Percentiles rank a stretch among this genome's conserved stretches.
Evolutionary conservation across 2,797 vertebrate genomes (phyloP).

Genomic region (Paramormyrops hopkinsi): DNA sequence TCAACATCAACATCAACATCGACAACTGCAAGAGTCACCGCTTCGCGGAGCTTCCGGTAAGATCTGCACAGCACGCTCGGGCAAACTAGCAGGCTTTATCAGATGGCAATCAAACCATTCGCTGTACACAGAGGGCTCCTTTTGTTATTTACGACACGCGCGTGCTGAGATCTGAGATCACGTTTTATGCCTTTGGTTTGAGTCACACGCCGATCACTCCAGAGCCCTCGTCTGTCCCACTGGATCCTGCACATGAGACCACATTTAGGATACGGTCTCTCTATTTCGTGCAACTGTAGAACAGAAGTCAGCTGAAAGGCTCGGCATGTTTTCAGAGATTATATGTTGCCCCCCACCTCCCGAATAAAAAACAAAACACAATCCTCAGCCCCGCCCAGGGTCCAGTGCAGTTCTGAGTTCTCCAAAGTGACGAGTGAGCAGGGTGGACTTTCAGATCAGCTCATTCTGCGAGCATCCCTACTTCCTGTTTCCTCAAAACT

Average conservation of each 20-base stretch:
- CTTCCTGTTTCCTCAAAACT: neutral
- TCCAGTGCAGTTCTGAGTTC: neutral
- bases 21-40: neutral
- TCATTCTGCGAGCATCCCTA: neutral
- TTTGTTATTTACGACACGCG: neutral
- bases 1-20: neutral
- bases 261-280: neutral
- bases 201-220: neutral
- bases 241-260: neutral
- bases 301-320: neutral
- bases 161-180: neutral
- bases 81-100: neutral
- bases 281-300: neutral
- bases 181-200: neutral
- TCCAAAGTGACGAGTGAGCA: neutral
- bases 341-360: neutral
- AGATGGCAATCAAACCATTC: neutral
- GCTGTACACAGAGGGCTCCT: neutral
- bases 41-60: neutral
- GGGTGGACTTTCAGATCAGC: neutral
- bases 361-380: neutral
- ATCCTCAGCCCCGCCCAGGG: neutral
- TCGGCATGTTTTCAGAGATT: neutral
- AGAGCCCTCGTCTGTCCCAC: neutral
- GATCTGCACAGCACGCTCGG: neutral